These are phyloP conservation scores for Setipinna tenuifilis DNA, from an alignment of 2,797 vertebrate species.

Conservation along the genomic window DNA sequence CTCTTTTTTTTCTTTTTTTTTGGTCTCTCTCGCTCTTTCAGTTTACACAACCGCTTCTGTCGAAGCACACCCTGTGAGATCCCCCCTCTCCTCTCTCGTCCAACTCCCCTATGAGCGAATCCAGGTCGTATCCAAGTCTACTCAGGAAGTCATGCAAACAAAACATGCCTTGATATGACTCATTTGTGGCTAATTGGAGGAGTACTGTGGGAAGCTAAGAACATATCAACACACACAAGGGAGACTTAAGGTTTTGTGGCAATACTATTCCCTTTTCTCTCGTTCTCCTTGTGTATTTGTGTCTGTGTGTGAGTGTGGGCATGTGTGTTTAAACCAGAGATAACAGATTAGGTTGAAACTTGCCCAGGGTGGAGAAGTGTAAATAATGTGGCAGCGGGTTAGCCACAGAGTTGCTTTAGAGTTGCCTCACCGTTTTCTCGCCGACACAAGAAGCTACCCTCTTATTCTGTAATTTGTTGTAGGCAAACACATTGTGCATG, in stretches of 20 bases:
- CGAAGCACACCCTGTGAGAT: background rate
- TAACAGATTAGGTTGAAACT: conserved; percentile 20
- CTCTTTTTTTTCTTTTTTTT: background rate
- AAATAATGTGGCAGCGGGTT: conserved; percentile 1
- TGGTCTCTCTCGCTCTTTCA: too few relatives aligned
- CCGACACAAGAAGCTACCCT: background rate
- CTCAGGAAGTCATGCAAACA: conserved; percentile 26
- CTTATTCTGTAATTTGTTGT: conserved; percentile 8
- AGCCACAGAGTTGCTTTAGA: background rate
- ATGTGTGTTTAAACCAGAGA: conserved; percentile 11
- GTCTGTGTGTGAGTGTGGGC: background rate
- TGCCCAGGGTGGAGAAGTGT: conserved; percentile 23
- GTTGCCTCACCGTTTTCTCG: background rate
- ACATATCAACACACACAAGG: background rate
- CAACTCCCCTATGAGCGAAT: background rate
- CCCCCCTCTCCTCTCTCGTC: background rate
- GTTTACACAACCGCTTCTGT: background rate
- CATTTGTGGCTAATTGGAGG: conserved; percentile 12
- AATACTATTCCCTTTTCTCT: background rate
- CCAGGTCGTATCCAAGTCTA: conserved; percentile 22
- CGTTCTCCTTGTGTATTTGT: background rate
- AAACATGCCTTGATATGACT: conserved; percentile 25
- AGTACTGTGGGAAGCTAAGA: conserved; percentile 13
- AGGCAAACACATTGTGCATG: background rate
- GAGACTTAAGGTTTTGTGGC: background rate